phyloP scores from a whole-genome alignment of 2,113 vertebrate genomes.

The Cercocebus atys region DNA sequence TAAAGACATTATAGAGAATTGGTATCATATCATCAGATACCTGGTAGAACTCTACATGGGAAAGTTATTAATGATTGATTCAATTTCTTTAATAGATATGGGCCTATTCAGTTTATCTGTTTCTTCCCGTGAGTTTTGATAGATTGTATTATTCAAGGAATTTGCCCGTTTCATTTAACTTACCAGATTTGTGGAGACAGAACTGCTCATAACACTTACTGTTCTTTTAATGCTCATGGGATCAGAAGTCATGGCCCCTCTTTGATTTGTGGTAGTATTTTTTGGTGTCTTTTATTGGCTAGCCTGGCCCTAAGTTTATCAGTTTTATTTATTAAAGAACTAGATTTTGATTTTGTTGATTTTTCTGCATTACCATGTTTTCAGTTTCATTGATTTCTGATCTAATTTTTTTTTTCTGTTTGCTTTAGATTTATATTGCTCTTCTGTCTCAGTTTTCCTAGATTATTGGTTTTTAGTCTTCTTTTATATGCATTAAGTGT shows the following conservation, averaged over 20 bases:
- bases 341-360: not conserved
- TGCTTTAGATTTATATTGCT: constrained; percentile 18
- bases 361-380: not conserved
- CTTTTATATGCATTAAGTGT: not conserved
- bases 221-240: not conserved
- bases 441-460: not conserved
- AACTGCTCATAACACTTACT: not conserved
- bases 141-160: not conserved
- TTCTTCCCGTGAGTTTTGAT: not conserved
- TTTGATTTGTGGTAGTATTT: not conserved
- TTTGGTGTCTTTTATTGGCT: not conserved
- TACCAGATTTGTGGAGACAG: not conserved
- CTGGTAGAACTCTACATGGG: not conserved
- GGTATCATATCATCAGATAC: not conserved
- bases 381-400: not conserved
- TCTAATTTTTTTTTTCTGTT: not conserved
- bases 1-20: not conserved
- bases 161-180: not conserved
- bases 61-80: not conserved
- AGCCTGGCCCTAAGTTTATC: not conserved
- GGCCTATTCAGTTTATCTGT: not conserved
- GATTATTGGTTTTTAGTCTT: not conserved
- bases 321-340: not conserved
- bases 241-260: not conserved
- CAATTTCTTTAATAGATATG: not conserved